These are phyloP conservation scores for Esperia sulphurella DNA, from an alignment of 2,888 invertebrate genomes.

Conservation along the genomic window DNA sequence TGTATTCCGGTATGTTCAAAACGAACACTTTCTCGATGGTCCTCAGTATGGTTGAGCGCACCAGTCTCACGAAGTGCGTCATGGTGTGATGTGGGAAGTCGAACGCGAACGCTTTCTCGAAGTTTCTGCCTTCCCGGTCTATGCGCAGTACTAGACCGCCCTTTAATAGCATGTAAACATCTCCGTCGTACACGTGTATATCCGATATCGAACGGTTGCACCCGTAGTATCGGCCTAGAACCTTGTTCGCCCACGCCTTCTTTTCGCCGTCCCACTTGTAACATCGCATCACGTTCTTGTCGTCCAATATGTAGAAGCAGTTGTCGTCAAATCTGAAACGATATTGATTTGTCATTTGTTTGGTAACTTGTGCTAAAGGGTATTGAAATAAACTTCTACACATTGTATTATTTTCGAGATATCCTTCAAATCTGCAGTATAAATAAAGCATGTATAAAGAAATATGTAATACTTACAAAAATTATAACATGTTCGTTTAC, in stretches of 20 bases:
- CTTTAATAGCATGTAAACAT: constrained; percentile 29
- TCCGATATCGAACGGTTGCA: constrained; percentile 13
- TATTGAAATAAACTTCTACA: no score
- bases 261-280: constrained; percentile 9
- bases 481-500: no score
- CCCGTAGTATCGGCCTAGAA: constrained; percentile 27
- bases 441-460: no score
- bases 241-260: constrained; percentile 16
- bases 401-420: no score
- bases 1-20: constrained; percentile 4
- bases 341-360: not conserved
- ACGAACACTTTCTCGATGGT: not conserved
- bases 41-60: not conserved
- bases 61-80: not conserved
- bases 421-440: not conserved
- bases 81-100: not conserved
- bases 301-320: constrained; percentile 26
- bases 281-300: constrained; percentile 17
- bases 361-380: not conserved
- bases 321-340: constrained; percentile 30
- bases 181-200: constrained; percentile 21
- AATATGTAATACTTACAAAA: no score
- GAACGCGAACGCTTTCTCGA: not conserved
- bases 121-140: constrained; percentile 5
- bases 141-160: constrained; percentile 25